Base-by-base conservation (phyloP, 2,113 vertebrate species). In the Grus americana region DNA sequence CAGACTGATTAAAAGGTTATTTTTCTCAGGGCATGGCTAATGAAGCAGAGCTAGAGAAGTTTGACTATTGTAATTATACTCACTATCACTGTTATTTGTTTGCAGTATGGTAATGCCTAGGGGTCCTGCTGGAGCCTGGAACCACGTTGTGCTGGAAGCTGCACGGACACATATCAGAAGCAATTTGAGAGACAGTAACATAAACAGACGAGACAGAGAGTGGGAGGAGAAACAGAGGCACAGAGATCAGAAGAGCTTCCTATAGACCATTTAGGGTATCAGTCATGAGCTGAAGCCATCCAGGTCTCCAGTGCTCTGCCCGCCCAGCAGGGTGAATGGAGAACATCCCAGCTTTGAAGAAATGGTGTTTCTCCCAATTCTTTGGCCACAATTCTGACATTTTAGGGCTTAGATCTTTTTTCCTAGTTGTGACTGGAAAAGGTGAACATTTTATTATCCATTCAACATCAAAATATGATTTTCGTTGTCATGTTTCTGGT, bases 11-110 rank as follows among this genome's bases (percentile, higher is more conserved):
- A 58, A 73, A 91, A 92, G 42, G 54, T 54, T 73, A 16, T 83
- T 94, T 80, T 83, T 95, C 79, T 49, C 75, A 44, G 67, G 75
- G 71, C 95, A 76, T 44, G 23, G 50, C 36, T 78, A 44, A 54
- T 40, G 40, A 34, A 32, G 93, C 49, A 61, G 63, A 50, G 72
- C 72, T 70, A 11, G 34, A 80, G 63, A 26, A 72, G 67, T 76
- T 70, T 78, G 94, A 24, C 59, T 42, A 12, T 1, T 59, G 54
- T 38, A 85, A 68, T 88, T 20, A 18, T 20, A 42, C 44, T 70
- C 72, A n/a, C 3, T 4, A n/a, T 55, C 65, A 6, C 3, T 44
- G 47, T 29, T 75, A 2, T 2, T 49, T 54, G n/a, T 44, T 46
- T 70, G 46, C 61, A 61, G 58, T 38, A n/a, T 34, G 20, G 58